Base-by-base conservation (phyloP, 2,113 vertebrate genomes). In the Bungarus multicinctus region DNA sequence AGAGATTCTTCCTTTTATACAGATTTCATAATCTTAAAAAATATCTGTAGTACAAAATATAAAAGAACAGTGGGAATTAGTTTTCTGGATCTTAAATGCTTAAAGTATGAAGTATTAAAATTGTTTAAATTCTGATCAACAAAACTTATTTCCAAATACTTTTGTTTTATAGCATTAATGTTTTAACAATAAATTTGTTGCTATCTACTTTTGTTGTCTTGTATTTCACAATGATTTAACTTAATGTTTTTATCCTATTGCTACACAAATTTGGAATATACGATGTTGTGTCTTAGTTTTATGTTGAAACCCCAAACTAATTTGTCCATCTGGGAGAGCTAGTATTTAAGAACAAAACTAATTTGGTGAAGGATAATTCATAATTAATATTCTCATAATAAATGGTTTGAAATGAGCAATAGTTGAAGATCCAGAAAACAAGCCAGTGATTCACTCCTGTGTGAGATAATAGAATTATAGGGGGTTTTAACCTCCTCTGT, bases 1-100 rank as follows among this genome's bases (percentile, higher is more conserved):
- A 43, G 74, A 81, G 74, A 81, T 39, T 81, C 34, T 92, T 95
- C 58, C 16, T 93, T 95, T 55, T 95, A 81, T 89, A 81, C 54
- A 96, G 20, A 45, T 54, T 88, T 94, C 39, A 90, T 91, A 47
- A 5, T 94, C 9, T 91, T 34, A 88, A 74, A 50, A 60, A 92
- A 34, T 95, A 27, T 92, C 23, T 45, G 5, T 74, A 74, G 25
- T 27, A 45, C 25, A 92, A 39, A 88, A 88, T 74, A 50, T 25
- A 54, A 14, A 88, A 34, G 2, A 5, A 7, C 9, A 57, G 53
- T 5, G 25, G 34, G 39, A 47, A 47, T 50, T 11, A 27, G 4
- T 87, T 87, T 4, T 52, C 47, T 87, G 27, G 9, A 27, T 87
- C 5, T 87, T 52, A 52, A 87, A 52, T 0, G 14, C 47, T 87